Conservation (phyloP, 1,140 invertebrate species). For the Cataglyphis hispanica region DNA sequence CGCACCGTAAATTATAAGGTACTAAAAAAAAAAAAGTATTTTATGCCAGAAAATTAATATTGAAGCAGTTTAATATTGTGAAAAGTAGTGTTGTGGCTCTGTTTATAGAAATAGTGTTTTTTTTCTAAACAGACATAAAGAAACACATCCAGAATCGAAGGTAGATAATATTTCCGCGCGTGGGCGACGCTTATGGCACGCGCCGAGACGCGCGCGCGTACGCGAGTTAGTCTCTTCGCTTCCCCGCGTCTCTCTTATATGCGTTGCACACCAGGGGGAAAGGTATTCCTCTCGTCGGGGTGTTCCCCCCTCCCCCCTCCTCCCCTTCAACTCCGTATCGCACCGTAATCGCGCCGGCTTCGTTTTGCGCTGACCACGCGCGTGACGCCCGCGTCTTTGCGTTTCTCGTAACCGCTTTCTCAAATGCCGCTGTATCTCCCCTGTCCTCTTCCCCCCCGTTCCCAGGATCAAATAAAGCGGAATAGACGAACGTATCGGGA, state of each 20-base stretch:
- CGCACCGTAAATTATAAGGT: not conserved
- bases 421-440: slow-evolving; percentile 30
- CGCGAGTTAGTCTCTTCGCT: slow-evolving; percentile 1
- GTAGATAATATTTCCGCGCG: slow-evolving; percentile 44
- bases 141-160: not conserved
- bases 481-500: not conserved
- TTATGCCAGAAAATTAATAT: not conserved
- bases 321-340: not conserved
- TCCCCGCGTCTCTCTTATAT: not conserved
- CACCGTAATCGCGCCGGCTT: slow-evolving; percentile 20
- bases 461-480: slow-evolving; percentile 1
- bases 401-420: slow-evolving; percentile 28
- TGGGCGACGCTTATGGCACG: slow-evolving; percentile 69
- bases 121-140: not conserved
- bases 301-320: not conserved
- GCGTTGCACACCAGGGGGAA: not conserved
- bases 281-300: slow-evolving; percentile 35
- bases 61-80: not conserved
- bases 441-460: too few relatives aligned
- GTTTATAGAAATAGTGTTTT: too few relatives aligned
- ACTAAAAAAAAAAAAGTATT: not conserved
- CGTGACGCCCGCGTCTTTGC: not conserved
- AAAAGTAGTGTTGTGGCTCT: not conserved
- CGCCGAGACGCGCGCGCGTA: slow-evolving; percentile 66
- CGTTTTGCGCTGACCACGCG: not conserved